Base-by-base conservation (phyloP, 2,888 invertebrate genomes). In the Fragum fragum region DNA sequence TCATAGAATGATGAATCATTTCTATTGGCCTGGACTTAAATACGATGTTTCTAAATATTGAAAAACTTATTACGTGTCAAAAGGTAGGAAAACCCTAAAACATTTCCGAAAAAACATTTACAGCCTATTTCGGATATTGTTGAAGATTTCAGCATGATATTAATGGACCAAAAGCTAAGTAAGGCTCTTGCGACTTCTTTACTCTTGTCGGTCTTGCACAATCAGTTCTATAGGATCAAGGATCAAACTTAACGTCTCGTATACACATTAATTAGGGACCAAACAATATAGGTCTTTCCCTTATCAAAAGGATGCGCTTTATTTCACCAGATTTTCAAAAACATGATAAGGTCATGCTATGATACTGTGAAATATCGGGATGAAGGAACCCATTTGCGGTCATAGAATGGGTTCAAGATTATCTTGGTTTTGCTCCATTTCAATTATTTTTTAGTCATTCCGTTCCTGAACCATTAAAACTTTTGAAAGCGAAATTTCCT, bases 201-300 rank as follows among this genome's bases (percentile, higher is more conserved):
- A 86, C 85, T 9, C 69, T 76, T 39, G 63, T 83, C 55, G 81
- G 86, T 61, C 61, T 88, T 11, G 86, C 86, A 1, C 74, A 82
- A 28, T 74, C 73, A 23, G 61, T 83, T 26, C 73, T 76, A 61
- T 86, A 81, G 7, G 86, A 83, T 69, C 81, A 78, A 70, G 70
- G 76, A 18, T 85, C 87, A 18, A 85, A 81, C 63, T 86, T 82
- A 42, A 82, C 82, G 82, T 86, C 82, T 32, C 74, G 76, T 6
- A 42, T 83, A 79, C 78, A 66, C 66, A 78, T 70, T 59, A 87
- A 53, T 53, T 83, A 47, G 72, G 23, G 14, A 83, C 80, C 26
- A 76, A 70, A 14, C 79, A 87, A 52, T 77, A 72, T 47, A 79
- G 36, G 53, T 81, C 82, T 29, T 74, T 47, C 55, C 78, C 81